Evolutionary conservation across 2,113 vertebrate genomes (phyloP), one percentile per base, ranked within the genome.

Genomic region (Manacus vitellinus): DNA sequence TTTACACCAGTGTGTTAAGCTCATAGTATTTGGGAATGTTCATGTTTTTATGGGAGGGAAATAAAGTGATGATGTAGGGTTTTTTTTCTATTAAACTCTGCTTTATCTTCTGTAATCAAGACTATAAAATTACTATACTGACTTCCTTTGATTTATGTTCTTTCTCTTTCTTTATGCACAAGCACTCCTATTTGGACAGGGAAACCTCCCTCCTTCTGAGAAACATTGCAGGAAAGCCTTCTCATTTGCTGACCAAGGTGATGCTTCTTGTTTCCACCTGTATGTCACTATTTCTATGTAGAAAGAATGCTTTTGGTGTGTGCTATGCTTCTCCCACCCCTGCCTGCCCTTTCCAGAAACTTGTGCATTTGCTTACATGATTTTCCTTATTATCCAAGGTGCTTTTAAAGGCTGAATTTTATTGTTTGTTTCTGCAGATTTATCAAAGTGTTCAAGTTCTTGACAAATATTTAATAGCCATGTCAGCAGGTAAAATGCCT

Each of bases 181-280:
- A 99, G 99, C 99, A 99, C 98, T 99, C 99, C 98, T 99, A 99
- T 99, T 98, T 99, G 99, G 99, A 99, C 99, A 99, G 98, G 99
- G 99, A 99, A 99, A 99, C 99, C 97, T 99, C 99, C 98, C 99
- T 99, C 92, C 99, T 99, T 99, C 98, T 99, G 99, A 99, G 99
- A 99, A 99, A 99, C 99, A 99, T 99, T 99, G 99, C 99, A 98
- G 99, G 99, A 98, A 99, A 99, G 96, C 99, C 99, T 98, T 99
- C 99, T 99, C 99, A 99, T 98, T 99, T 99, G 98, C 99, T 99
- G 99, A 99, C 99, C 98, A 99, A 99, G 99, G 99, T 99, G 99
- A 99, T 95, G 95, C 96, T 96, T 96, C 97, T 97, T 97, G 97
- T 97, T 98, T 97, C 97, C 96, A 97, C 96, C 94, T 98, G 92